Base-by-base conservation (phyloP, 1,140 invertebrate genomes). In the Bombus cullumanus region DNA sequence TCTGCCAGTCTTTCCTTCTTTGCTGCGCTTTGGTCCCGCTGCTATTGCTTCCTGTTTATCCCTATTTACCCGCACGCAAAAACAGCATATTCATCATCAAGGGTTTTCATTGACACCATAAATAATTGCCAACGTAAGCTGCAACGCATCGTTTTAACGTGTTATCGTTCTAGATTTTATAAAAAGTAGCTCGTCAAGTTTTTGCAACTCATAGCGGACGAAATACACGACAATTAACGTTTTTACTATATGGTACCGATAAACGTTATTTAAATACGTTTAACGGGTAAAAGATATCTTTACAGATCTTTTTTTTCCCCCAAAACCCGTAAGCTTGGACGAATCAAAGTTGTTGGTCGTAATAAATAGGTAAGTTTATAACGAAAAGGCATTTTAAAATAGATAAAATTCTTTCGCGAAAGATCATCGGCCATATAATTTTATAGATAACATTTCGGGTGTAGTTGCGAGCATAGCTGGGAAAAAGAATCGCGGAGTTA, bases 211-310 rank as follows among this genome's bases (percentile, higher is more conserved):
- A n/a, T 15, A 31, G 2, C 43, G 28, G 37, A 18, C 41, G 39
- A 75, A 75, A 66, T 75, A 82, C n/a, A 6, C 18, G 34, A 25
- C 72, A 82, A 82, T 82, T 82, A 82, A 3, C 31, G 81, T 75
- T 75, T 47, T 82, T 82, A n/a, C 41, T 5, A 18, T 6, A 18
- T 22, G 18, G 1, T 18, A 6, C 0, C 53, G 41, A 28, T 34
- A 18, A 80, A 80, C 68, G 31, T 15, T 18, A 28, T 22, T 5
- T 3, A n/a, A 77, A 74, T 68, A 25, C n/a, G 18, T 66, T 53
- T 6, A 53, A 53, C 47, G 47, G 5, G 18, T 53, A 18, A 53
- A 18, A 18, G 5, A 53, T 53, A 53, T 18, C 6, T 18, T 18
- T 18, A 53, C 47, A 6, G 0, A 6, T 18, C 1, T 53, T 1